Percentiles rank a stretch among this genome's conserved stretches.
Conservation (phyloP, 1,140 invertebrate species). For the Bathynomus jamesi region DNA sequence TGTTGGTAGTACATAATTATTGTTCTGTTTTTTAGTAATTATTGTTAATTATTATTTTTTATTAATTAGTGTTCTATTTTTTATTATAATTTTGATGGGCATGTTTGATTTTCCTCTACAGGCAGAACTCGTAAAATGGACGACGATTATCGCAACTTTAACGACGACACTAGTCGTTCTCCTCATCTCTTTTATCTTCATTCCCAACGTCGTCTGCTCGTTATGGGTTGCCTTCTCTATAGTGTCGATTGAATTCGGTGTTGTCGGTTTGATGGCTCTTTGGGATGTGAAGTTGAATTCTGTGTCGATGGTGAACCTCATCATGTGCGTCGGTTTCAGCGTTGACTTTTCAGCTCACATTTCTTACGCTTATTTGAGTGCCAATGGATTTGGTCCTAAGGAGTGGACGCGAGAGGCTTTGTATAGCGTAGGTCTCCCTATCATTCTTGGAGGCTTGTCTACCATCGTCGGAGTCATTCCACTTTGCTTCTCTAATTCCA, state of each 20-base stretch:
- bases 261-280: constrained; percentile 90
- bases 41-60: too few species aligned
- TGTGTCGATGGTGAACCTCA: constrained; percentile 96
- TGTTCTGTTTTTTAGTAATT: too few species aligned
- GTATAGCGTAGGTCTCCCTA: constrained; percentile 82
- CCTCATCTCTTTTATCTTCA: constrained; percentile 88
- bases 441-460: constrained; percentile 88
- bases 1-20: too few species aligned
- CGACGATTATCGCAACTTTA: too few species aligned
- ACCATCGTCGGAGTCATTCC: constrained; percentile 86
- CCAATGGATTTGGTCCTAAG: constrained; percentile 59
- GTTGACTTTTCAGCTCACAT: constrained; percentile 97
- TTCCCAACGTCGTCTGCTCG: constrained; percentile 85
- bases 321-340: constrained; percentile 97
- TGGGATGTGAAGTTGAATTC: constrained; percentile 93
- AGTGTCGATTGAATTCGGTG: constrained; percentile 91
- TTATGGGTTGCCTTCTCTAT: constrained; percentile 93
- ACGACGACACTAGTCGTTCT: constrained; percentile 92
- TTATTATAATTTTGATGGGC: neutral
- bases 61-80: neutral
- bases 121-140: constrained; percentile 84
- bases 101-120: constrained; percentile 52
- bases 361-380: constrained; percentile 93
- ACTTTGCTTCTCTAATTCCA: constrained; percentile 79
- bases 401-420: constrained; percentile 76